These are phyloP conservation scores for Panorpa germanica DNA, from an alignment of 2,888 invertebrate species.

Conservation along the genomic window DNA sequence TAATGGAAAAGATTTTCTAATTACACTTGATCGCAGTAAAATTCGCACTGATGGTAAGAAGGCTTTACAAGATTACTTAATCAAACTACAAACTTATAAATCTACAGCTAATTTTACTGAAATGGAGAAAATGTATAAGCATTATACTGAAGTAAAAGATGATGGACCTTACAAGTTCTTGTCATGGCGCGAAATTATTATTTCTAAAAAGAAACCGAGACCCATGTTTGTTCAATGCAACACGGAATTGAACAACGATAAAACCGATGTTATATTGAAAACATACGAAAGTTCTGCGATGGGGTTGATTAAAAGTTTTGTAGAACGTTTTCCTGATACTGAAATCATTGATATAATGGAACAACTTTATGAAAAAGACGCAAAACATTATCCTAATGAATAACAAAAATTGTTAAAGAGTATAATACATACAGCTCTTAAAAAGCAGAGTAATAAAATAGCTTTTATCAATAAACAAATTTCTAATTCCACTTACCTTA, in stretches of 20 bases:
- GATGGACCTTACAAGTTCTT: constrained; percentile 50
- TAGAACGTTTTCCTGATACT: constrained; percentile 55
- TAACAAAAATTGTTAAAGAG: no score
- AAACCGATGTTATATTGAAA: constrained; percentile 37
- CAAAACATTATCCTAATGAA: constrained; percentile 32
- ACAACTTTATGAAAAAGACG: constrained; percentile 42
- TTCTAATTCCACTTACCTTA: no score
- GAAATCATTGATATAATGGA: constrained; percentile 38
- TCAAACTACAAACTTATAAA: constrained; percentile 81
- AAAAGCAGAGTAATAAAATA: no score
- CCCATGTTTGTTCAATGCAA: constrained; percentile 85
- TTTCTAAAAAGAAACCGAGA: constrained; percentile 77
- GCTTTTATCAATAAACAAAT: no score
- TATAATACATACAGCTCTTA: no score
- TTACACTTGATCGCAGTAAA: constrained; percentile 59
- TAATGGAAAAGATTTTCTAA: constrained; percentile 59
- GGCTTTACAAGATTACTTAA: constrained; percentile 51
- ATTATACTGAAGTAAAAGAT: constrained; percentile 61
- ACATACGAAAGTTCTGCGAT: constrained; percentile 57
- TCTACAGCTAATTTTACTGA: constrained; percentile 64
- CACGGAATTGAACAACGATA: constrained; percentile 38
- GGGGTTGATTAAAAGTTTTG: constrained; percentile 70
- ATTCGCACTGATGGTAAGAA: constrained; percentile 67
- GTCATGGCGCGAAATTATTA: constrained; percentile 69
- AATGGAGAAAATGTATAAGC: constrained; percentile 67